Evolutionary conservation across 2,113 vertebrate genomes (phyloP).

Genomic region (Ctenomys sociabilis): DNA sequence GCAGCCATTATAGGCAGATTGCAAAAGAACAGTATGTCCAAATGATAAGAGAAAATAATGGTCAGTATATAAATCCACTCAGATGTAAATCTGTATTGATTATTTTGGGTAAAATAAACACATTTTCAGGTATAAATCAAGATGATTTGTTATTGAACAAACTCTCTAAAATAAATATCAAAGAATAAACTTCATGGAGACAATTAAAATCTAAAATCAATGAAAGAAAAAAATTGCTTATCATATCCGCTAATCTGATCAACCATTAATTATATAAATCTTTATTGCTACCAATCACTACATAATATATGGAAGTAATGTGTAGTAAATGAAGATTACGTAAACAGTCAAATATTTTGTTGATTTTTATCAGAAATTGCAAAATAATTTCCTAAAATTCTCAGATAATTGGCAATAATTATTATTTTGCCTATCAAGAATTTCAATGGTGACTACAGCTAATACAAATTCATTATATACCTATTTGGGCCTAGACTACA

Average conservation of each 20-base stretch:
- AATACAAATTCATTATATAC: neutral
- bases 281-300: neutral
- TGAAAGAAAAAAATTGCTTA: neutral
- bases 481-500: neutral
- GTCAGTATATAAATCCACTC: neutral
- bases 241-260: neutral
- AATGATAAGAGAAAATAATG: neutral
- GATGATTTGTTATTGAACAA: neutral
- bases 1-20: neutral
- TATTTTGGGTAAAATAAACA: neutral
- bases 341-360: neutral
- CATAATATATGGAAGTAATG: neutral
- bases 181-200: neutral
- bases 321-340: neutral
- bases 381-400: neutral
- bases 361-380: neutral
- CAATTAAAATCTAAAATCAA: constrained; percentile 13
- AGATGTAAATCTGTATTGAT: neutral
- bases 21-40: neutral
- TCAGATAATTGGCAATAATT: neutral
- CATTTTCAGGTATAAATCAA: neutral
- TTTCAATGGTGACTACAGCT: neutral
- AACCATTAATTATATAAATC: neutral
- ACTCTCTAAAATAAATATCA: neutral
- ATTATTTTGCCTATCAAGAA: neutral